Percentiles rank a stretch among this genome's conserved stretches.
Evolutionary conservation across 2,113 vertebrate species (phyloP).

Genomic region (Monopterus albus): DNA sequence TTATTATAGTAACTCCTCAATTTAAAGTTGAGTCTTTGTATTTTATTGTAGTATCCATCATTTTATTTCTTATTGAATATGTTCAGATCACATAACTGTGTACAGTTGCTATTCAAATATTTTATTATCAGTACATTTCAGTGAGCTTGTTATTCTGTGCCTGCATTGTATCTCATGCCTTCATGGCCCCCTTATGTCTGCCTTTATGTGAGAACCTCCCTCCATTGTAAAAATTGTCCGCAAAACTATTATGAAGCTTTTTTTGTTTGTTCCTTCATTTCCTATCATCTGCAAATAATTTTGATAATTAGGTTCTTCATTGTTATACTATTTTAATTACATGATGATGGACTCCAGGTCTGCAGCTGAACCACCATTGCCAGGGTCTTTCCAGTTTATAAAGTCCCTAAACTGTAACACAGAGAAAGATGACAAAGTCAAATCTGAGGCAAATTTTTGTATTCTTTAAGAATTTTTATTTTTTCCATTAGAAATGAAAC

Average conservation of each 20-base stretch:
- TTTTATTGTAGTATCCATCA: too few relatives aligned
- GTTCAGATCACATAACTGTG: too few relatives aligned
- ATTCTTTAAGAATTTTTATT: slow-evolving; percentile 8
- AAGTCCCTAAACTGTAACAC: slow-evolving; percentile 55
- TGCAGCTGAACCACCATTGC: slow-evolving; percentile 69
- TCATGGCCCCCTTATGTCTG: slow-evolving; percentile 45
- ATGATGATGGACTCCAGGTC: slow-evolving; percentile 66
- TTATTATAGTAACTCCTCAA: too few relatives aligned
- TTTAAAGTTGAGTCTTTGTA: too few relatives aligned
- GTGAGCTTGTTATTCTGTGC: too few relatives aligned
- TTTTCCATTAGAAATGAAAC: slow-evolving; percentile 50
- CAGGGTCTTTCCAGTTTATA: slow-evolving; percentile 62
- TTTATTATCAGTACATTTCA: too few relatives aligned
- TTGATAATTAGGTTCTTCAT: slow-evolving; percentile 68
- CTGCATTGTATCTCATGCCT: too few relatives aligned
- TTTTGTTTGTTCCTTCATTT: slow-evolving; percentile 68
- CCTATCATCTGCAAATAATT: slow-evolving; percentile 78
- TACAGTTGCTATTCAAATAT: too few relatives aligned
- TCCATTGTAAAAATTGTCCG: slow-evolving; percentile 65
- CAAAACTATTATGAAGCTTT: too few relatives aligned
- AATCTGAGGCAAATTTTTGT: slow-evolving; percentile 28
- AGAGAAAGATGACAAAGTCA: slow-evolving; percentile 48
- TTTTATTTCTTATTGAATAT: too few relatives aligned
- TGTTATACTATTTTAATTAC: slow-evolving; percentile 72
- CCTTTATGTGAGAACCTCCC: slow-evolving; percentile 39